phyloP scores from a whole-genome alignment of 2,113 vertebrate genomes.

The Poeciliopsis prolifica region DNA sequence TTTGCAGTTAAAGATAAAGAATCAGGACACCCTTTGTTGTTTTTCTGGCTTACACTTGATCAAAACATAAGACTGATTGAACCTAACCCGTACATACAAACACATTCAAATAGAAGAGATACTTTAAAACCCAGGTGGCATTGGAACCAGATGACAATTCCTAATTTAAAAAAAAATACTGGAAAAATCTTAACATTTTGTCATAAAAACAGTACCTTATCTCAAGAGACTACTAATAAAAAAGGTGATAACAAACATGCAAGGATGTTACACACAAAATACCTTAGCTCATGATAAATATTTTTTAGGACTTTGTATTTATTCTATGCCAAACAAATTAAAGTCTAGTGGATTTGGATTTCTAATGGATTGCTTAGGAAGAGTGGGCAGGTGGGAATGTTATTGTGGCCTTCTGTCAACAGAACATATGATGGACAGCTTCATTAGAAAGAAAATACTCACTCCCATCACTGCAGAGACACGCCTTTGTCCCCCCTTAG shows the following conservation, averaged over 20 bases:
- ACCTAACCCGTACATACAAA: too few species aligned
- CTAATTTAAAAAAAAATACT: too few species aligned
- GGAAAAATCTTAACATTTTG: too few species aligned
- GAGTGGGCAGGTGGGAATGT: slow-evolving; percentile 57
- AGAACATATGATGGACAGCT: slow-evolving; percentile 72
- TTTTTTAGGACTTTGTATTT: background rate
- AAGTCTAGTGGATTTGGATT: slow-evolving; percentile 17
- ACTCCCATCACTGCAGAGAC: slow-evolving; percentile 33
- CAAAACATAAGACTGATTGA: too few species aligned
- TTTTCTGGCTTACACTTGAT: too few species aligned
- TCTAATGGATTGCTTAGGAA: slow-evolving; percentile 39
- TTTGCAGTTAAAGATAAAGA: too few species aligned
- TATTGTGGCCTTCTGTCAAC: slow-evolving; percentile 73
- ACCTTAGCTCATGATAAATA: background rate
- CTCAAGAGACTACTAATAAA: background rate
- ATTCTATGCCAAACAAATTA: slow-evolving; percentile 13
- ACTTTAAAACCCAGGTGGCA: too few species aligned
- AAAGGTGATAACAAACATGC: background rate
- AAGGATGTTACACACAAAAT: slow-evolving; percentile 3
- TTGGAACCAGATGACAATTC: too few species aligned
- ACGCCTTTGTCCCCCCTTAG: slow-evolving; percentile 54
- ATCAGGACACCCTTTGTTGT: too few species aligned
- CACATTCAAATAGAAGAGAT: too few species aligned
- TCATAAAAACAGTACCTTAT: background rate
- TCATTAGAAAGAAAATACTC: slow-evolving; percentile 78